Conservation (phyloP, 2,797 vertebrate species). For the Amazonetta brasiliensis region DNA sequence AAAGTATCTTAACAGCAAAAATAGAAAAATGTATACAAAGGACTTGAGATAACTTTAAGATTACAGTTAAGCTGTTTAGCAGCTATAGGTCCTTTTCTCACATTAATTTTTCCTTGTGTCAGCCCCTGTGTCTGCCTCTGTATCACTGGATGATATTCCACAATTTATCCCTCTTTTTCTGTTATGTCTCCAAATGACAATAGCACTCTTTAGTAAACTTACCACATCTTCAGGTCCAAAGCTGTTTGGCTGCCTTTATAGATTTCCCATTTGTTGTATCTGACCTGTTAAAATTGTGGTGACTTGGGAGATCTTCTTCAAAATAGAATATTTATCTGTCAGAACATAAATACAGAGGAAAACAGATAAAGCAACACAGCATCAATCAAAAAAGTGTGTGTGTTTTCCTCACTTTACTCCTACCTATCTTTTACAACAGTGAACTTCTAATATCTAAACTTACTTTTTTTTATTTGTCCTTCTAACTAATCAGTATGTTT, state of each 20-base stretch:
- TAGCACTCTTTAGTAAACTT: background rate
- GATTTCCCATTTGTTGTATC: background rate
- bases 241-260: background rate
- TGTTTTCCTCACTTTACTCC: background rate
- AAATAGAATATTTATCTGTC: background rate
- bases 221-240: background rate
- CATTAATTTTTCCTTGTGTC: background rate
- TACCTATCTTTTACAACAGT: background rate
- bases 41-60: background rate
- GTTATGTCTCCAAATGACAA: background rate
- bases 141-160: background rate
- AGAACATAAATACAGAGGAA: background rate
- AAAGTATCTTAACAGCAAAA: background rate
- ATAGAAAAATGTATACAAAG: background rate
- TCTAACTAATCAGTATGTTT: background rate
- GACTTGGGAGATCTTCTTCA: background rate
- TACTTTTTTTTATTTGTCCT: rapidly evolving
- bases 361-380: background rate
- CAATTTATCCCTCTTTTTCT: background rate
- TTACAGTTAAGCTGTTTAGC: background rate
- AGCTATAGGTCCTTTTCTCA: background rate
- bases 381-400: background rate
- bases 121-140: background rate
- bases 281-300: background rate
- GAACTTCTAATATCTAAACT: background rate